Conservation (phyloP, 2,888 invertebrate species). For the Sepioteuthis lessoniana region DNA sequence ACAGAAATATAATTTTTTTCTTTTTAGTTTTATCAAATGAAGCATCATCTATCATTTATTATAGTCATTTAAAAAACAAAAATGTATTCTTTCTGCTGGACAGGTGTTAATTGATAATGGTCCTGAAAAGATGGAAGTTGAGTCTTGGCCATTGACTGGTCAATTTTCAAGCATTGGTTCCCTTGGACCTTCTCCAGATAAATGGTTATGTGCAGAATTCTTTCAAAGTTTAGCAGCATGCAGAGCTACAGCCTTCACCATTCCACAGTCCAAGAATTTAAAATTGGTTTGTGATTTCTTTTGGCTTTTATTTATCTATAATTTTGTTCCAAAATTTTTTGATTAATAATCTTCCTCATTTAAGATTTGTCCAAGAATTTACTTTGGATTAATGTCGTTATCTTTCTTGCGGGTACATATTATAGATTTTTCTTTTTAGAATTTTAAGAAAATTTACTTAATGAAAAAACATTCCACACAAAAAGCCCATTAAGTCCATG, state of each 20-base stretch:
- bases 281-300: constrained; percentile 63
- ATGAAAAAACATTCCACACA: no score
- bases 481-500: no score
- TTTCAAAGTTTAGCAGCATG: constrained; percentile 77
- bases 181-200: constrained; percentile 80
- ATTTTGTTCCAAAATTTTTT: neutral
- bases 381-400: no score
- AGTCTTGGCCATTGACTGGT: constrained; percentile 84
- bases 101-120: constrained; percentile 82
- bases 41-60: no score
- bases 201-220: constrained; percentile 87
- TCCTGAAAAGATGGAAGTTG: constrained; percentile 73
- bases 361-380: no score
- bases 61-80: no score
- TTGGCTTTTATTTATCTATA: neutral
- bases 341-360: no score
- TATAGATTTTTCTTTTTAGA: no score
- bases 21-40: neutral
- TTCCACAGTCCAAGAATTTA: constrained; percentile 52
- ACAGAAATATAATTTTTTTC: no score
- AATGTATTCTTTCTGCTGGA: neutral
- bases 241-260: constrained; percentile 1
- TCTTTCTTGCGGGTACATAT: no score
- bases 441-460: no score
- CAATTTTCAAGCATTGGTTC: constrained; percentile 95